Conservation (phyloP, 2,113 vertebrate species). For the Bujurquina vittata region DNA sequence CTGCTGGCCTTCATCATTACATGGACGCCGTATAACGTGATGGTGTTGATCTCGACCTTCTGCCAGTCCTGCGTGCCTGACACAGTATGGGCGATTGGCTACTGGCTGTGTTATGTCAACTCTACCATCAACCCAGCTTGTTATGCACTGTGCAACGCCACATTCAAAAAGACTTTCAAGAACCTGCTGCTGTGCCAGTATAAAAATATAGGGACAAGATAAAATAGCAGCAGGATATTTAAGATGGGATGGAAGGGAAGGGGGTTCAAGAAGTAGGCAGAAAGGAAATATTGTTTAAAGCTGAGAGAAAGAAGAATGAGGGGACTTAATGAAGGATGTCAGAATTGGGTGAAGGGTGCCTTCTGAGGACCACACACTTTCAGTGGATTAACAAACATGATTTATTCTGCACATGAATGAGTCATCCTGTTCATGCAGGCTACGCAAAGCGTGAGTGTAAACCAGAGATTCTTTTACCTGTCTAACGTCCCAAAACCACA, state of each 20-base stretch:
- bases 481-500: neutral
- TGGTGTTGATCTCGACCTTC: conserved; percentile 98
- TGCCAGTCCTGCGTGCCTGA: conserved; percentile 93
- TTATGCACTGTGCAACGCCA: conserved; percentile 98
- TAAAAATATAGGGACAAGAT: conserved; percentile 96
- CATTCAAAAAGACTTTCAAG: conserved; percentile 99
- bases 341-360: neutral
- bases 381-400: neutral
- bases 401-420: conserved; percentile 6
- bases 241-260: conserved; percentile 5
- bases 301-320: conserved; percentile 14
- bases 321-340: neutral
- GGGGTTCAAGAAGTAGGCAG: neutral
- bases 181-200: conserved; percentile 97
- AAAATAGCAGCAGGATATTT: conserved; percentile 64
- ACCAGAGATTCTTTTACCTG: conserved; percentile 1
- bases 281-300: neutral
- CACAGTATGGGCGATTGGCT: conserved; percentile 95
- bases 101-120: conserved; percentile 99
- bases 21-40: conserved; percentile 98
- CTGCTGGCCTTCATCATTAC: conserved; percentile 97
- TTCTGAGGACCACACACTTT: conserved; percentile 12
- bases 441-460: neutral
- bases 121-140: conserved; percentile 98
- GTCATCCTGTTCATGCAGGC: neutral